Conservation (phyloP, 2,797 vertebrate species). For the Odontamblyopus lacepedii region DNA sequence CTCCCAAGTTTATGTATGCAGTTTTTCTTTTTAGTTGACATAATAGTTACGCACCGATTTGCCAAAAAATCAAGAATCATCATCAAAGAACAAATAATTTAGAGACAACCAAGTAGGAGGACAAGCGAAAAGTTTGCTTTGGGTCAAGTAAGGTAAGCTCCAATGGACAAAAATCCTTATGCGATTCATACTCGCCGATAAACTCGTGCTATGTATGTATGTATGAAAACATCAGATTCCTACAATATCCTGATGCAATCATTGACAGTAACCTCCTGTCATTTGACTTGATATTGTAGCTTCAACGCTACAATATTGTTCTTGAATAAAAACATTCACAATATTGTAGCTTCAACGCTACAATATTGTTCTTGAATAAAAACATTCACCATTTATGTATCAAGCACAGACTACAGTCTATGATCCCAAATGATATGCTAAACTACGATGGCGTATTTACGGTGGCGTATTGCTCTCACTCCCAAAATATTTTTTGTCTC, state of each 20-base stretch:
- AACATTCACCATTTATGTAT: neutral
- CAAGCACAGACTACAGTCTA: neutral
- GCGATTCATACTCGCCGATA: neutral
- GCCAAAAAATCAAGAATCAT: neutral
- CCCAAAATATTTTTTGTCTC: too few relatives aligned
- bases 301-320: neutral
- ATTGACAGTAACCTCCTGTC: too few relatives aligned
- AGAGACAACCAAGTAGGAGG: neutral
- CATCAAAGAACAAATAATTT: neutral
- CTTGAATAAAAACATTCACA: too few relatives aligned
- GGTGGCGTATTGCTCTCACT: too few relatives aligned
- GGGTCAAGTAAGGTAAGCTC: conserved; percentile 33
- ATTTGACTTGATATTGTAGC: neutral
- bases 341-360: neutral
- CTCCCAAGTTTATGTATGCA: neutral
- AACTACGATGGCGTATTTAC: too few relatives aligned
- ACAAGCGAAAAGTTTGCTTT: neutral
- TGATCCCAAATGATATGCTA: neutral
- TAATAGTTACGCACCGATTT: neutral
- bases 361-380: neutral
- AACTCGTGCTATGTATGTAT: neutral
- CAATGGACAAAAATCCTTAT: conserved; percentile 31
- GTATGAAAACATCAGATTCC: neutral
- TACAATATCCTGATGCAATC: neutral
- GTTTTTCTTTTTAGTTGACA: neutral